Conservation (phyloP, 35 echinoderm and acorn worm genomes). For the Lytechinus pictus region DNA sequence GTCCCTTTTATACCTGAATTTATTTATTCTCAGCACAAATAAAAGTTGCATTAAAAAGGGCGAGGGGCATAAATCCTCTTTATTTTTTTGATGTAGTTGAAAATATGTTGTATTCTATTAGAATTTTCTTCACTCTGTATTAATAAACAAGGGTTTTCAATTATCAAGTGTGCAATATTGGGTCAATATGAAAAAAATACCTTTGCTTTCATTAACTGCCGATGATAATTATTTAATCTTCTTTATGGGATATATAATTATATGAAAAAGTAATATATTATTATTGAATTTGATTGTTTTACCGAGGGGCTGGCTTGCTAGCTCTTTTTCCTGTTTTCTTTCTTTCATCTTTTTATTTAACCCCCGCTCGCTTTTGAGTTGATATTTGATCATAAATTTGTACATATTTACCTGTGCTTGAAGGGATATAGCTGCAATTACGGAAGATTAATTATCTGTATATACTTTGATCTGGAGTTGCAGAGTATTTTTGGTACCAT, state of each 20-base stretch:
- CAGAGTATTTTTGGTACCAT: background rate
- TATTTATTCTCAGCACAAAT: no score
- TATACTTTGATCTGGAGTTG: constrained; percentile 25
- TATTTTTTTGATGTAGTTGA: background rate
- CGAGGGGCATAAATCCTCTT: background rate
- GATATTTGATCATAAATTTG: background rate
- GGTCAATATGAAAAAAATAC: background rate
- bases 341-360: background rate
- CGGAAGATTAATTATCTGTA: constrained; percentile 13
- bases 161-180: constrained; percentile 11
- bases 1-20: no score
- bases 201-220: background rate
- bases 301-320: background rate
- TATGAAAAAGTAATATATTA: background rate
- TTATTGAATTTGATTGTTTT: background rate
- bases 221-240: background rate
- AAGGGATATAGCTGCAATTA: constrained; percentile 6
- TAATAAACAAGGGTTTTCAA: background rate
- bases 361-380: background rate
- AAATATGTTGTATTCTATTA: background rate
- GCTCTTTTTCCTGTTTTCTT: background rate
- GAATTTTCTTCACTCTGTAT: background rate
- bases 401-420: constrained; percentile 6
- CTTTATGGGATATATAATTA: background rate
- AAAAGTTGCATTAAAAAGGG: background rate